Evolutionary conservation across 2,113 vertebrate species (phyloP), one percentile per base, ranked within the genome.

Genomic region (Zosterops pallidus): DNA sequence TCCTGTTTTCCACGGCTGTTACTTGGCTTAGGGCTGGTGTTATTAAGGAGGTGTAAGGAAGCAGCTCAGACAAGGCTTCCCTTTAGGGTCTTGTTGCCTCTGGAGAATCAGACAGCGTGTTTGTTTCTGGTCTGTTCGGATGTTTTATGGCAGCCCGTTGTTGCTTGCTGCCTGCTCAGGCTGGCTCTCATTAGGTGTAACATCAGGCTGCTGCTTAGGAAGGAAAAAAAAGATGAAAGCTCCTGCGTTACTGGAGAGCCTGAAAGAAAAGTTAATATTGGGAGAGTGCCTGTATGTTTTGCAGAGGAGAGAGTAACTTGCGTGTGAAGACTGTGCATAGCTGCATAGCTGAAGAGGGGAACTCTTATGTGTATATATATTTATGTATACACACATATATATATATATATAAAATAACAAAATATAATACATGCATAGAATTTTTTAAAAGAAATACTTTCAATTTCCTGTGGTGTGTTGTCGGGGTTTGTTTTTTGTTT

Each of bases 41-140:
- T 97, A 97, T 97, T 98, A 97, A 95, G 89, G 95, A 97, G 94
- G 90, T 94, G 95, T 95, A 97, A 98, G 98, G 98, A 98, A 98
- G 95, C 94, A 80, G 93, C 96, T 86, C 96, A 98, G 98, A 98
- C 96, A 97, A 88, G 95, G 90, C 94, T 96, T 88, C 81, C 96
- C 96, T 97, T 96, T 96, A 92, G 96, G 86, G 93, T 95, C 93
- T 92, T 78, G 91, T 95, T 86, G 76, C 63, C 23, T 41, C 95
- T 96, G 42, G 77, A 92, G 79, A 89, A 86, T 93, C 85, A 84
- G 89, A 80, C 77, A 79, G 90, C 8, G 4, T 91, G 85, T 90
- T 94, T 96, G 90, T 96, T 96, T 95, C 71, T 94, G 93, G 74
- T 69, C 68, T 65, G 80, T 89, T 90, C 88, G 93, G 75, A 92